phyloP scores from a whole-genome alignment of 2,797 vertebrate genomes.

The Gobionotothen gibberifrons region DNA sequence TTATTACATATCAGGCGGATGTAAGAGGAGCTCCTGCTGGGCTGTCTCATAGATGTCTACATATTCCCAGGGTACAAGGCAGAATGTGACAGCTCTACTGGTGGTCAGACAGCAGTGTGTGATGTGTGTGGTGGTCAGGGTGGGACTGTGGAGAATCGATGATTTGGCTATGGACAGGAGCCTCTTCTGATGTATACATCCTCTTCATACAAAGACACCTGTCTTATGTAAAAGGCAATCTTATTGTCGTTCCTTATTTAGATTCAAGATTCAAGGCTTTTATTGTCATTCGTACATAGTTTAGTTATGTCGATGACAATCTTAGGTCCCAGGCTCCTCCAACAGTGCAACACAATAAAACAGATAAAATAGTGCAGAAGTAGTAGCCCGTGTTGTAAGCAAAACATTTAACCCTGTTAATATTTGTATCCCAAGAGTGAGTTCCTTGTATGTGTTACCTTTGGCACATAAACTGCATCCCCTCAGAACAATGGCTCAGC shows the following conservation, averaged over 20 bases:
- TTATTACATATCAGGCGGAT: slow-evolving; percentile 8
- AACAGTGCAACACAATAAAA: no score
- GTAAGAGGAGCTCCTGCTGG: slow-evolving; percentile 12
- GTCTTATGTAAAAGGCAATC: slow-evolving; percentile 6
- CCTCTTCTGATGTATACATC: slow-evolving; percentile 51
- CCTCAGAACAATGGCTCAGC: slow-evolving; percentile 14
- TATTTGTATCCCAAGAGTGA: background rate
- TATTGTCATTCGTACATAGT: no score
- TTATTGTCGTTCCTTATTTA: slow-evolving; percentile 8
- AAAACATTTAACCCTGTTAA: background rate
- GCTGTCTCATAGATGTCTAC: slow-evolving; percentile 22
- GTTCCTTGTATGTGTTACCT: background rate
- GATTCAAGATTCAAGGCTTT: no score
- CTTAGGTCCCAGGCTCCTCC: no score
- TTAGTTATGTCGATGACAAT: no score
- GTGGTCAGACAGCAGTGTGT: slow-evolving; percentile 39
- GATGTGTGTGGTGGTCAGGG: slow-evolving; percentile 54
- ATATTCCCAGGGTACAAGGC: slow-evolving; percentile 23
- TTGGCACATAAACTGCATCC: background rate
- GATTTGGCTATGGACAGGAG: slow-evolving; percentile 43
- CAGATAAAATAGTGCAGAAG: no score
- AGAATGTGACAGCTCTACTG: slow-evolving; percentile 13
- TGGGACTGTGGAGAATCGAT: slow-evolving; percentile 70
- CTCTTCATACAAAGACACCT: background rate
- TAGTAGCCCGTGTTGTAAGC: background rate